Evolutionary conservation across 1,140 invertebrate species (phyloP), one percentile per base, ranked within the genome.

Genomic region (Spodoptera frugiperda): DNA sequence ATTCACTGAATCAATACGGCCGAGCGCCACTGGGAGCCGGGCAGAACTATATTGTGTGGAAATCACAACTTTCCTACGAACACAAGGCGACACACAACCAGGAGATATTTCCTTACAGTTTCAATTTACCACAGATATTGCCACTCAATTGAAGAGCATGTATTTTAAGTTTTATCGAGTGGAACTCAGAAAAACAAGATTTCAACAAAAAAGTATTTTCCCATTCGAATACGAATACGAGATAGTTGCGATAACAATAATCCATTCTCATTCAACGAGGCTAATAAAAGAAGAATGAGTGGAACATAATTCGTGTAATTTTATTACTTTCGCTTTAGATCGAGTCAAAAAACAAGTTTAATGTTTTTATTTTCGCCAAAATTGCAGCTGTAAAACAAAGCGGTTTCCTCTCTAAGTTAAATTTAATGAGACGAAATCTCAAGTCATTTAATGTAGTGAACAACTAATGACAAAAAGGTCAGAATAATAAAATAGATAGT

Each of bases 1-100:
- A 71, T 71, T 55, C 67, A 54, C n/a, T n/a, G 33, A 71, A 54
- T 71, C 67, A 71, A 71, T 71, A 71, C 44, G 25, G 67, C 51
- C 14, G 46, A 9, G 17, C 33, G 65, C 61, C 0, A 48, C 30
- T 72, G 70, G 70, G 54, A 48, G 10, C 70, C 15, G 19, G 1
- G 15, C 15, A 73, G 44, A 48, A 73, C 39, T 59, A 17, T 73
- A 59, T 49, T 59, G 70, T 72, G 49, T 33, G 15, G 51, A 39
- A 65, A 46, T 54, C 70, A 57, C 70, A 59, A 48, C 19, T 59
- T 57, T 46, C 54, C 15, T 30, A 57, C 19, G 25, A n/a, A 55
- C n/a, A 3, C 25, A 30, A 14, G 21, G 44, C 9, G 19, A 3
- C 1, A 11, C 70, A 49, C 12, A 25, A 1, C 17, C 12, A 4